Conservation (phyloP, 2,797 vertebrate species). For the Geotrypetes seraphini region DNA sequence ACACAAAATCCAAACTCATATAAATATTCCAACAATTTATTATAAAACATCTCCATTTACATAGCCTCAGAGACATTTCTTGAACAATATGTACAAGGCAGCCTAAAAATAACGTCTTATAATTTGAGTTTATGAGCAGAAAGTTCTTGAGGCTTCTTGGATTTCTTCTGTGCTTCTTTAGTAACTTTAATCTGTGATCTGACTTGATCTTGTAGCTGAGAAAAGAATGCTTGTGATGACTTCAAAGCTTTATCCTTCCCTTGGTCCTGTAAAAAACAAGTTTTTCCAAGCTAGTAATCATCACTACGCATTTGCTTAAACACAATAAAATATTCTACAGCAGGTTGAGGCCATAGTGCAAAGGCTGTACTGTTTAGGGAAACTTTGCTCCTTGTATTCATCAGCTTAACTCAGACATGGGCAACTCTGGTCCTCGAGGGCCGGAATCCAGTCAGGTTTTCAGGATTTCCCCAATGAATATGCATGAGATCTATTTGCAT, state of each 20-base stretch:
- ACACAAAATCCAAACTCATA: too few species aligned
- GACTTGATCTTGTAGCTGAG: slow-evolving; percentile 91
- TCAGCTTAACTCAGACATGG: too few species aligned
- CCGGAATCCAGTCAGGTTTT: too few species aligned
- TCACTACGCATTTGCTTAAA: background rate
- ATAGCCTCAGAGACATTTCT: background rate
- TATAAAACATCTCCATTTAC: too few species aligned
- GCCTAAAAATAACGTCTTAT: slow-evolving; percentile 39
- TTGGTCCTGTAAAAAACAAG: slow-evolving; percentile 66
- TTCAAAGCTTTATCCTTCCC: slow-evolving; percentile 86
- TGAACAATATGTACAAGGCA: slow-evolving; percentile 29
- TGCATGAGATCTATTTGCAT: too few species aligned
- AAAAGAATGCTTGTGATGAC: slow-evolving; percentile 92
- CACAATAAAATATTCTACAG: too few species aligned
- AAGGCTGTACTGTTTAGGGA: too few species aligned
- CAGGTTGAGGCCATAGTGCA: too few species aligned
- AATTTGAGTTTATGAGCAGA: slow-evolving; percentile 86
- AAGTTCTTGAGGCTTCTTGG: slow-evolving; percentile 65
- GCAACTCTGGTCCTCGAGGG: too few species aligned
- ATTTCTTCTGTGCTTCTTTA: slow-evolving; percentile 63
- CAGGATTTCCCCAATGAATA: too few species aligned
- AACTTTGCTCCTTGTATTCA: too few species aligned
- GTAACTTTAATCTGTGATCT: slow-evolving; percentile 78
- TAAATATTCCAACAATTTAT: background rate
- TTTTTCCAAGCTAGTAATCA: rapidly evolving